These are phyloP conservation scores for Agrochola lota DNA, from an alignment of 2,888 invertebrate species.

Conservation along the genomic window DNA sequence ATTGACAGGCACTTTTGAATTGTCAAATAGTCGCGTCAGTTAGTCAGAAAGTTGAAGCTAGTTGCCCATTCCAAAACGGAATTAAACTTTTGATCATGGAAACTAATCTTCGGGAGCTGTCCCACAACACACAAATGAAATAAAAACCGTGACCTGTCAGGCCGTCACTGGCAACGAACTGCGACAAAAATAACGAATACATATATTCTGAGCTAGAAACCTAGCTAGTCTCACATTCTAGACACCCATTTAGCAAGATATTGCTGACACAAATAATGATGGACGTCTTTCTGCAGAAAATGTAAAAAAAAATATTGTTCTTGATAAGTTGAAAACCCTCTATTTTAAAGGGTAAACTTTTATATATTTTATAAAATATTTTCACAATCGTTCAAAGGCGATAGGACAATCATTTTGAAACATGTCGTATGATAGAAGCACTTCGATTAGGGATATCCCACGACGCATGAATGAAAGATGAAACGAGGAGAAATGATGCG, in stretches of 20 bases:
- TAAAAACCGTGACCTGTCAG: background rate
- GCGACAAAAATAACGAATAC: background rate
- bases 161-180: background rate
- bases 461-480: conserved; percentile 39
- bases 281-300: no score
- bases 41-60: no score
- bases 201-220: background rate
- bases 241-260: background rate
- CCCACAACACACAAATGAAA: background rate
- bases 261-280: background rate
- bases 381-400: conserved; percentile 6
- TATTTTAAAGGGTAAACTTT: no score
- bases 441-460: conserved; percentile 32
- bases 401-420: conserved; percentile 14
- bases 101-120: background rate
- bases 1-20: no score
- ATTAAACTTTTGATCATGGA: background rate
- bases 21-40: no score
- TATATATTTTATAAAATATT: background rate
- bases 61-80: no score
- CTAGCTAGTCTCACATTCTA: background rate
- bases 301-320: no score
- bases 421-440: background rate
- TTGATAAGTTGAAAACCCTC: no score
- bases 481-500: conserved; percentile 22